Evolutionary conservation across 2,113 vertebrate species (phyloP).

Genomic region (Plecotus auritus): DNA sequence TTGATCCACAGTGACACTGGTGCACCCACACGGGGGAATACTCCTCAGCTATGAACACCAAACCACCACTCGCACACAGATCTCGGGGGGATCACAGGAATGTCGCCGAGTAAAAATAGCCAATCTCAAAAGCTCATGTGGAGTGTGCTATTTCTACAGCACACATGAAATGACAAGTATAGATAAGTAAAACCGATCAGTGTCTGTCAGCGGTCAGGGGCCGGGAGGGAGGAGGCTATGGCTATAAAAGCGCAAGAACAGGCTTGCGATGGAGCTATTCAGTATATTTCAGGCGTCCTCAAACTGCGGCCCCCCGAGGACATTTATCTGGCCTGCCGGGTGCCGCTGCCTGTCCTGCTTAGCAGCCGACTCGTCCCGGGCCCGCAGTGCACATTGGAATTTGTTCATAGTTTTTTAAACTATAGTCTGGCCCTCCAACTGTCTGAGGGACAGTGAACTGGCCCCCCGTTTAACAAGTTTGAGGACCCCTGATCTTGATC

Average conservation of each 20-base stretch:
- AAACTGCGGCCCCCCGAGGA: no score
- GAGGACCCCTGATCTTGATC: no score
- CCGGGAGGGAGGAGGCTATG: background rate
- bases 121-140: background rate
- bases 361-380: no score
- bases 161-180: background rate
- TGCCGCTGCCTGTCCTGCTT: no score
- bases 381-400: no score
- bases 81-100: background rate
- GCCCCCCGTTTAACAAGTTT: no score
- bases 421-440: no score
- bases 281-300: no score
- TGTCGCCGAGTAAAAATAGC: background rate
- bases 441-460: no score
- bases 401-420: no score
- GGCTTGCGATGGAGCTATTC: background rate
- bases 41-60: background rate
- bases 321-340: no score
- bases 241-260: background rate
- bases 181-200: rapidly evolving
- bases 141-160: background rate
- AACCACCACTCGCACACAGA: background rate
- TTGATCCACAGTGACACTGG: background rate
- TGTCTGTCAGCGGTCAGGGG: background rate
- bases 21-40: no score